phyloP scores from a whole-genome alignment of 2,113 vertebrate species.

The Pseudonaja textilis region DNA sequence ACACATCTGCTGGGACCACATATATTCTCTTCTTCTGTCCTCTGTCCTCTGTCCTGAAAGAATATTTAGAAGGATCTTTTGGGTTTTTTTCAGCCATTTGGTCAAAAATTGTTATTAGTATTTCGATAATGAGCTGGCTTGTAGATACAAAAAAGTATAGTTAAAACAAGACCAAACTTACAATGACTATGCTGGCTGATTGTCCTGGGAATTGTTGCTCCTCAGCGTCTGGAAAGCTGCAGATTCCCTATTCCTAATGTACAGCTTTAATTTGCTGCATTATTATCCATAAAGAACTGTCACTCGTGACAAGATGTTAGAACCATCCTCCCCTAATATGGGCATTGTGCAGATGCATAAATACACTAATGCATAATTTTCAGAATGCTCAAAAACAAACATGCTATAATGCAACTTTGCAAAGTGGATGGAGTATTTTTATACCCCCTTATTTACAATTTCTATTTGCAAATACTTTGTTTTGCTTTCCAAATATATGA shows the following conservation, averaged over 20 bases:
- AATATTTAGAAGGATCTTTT: constrained; percentile 66
- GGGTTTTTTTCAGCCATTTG: constrained; percentile 47
- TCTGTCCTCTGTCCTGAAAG: constrained; percentile 51
- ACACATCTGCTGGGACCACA: constrained; percentile 61
- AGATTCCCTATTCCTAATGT: neutral
- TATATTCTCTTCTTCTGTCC: constrained; percentile 57
- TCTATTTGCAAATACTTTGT: neutral
- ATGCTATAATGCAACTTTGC: neutral
- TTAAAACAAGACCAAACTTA: constrained; percentile 19
- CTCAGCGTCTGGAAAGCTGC: neutral
- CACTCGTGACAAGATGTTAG: constrained; percentile 56
- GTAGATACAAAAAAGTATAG: constrained; percentile 26
- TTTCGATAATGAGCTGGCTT: constrained; percentile 58
- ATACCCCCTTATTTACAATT: neutral
- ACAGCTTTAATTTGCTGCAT: neutral
- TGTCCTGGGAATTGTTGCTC: neutral
- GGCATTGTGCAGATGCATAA: neutral
- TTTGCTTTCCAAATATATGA: neutral
- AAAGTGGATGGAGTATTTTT: neutral
- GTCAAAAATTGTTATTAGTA: constrained; percentile 62
- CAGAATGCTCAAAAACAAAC: neutral
- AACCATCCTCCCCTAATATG: neutral
- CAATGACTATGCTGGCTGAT: neutral
- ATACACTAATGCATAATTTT: neutral
- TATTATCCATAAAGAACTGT: constrained; percentile 51